These are phyloP conservation scores for Galaxias olidus DNA, from an alignment of 2,797 vertebrate species.

Conservation along the genomic window DNA sequence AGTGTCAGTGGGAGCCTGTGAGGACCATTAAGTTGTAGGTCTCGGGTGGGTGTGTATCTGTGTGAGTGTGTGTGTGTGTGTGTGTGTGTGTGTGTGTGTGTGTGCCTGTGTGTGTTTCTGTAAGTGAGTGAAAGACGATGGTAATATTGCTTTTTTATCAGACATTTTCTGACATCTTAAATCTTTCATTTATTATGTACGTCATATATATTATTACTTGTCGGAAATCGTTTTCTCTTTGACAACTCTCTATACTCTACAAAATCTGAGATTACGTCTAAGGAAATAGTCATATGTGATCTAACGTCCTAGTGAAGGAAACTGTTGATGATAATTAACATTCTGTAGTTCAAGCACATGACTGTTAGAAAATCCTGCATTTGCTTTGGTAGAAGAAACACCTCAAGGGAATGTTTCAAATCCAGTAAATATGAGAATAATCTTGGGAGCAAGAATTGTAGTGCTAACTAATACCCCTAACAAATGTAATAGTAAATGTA, in stretches of 20 bases:
- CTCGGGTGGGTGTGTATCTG: conserved; percentile 23
- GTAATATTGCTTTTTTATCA: not conserved
- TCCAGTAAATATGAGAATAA: not conserved
- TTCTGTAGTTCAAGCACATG: not conserved
- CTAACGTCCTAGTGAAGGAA: no score
- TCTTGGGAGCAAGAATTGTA: not conserved
- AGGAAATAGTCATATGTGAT: no score
- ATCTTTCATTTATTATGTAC: no score
- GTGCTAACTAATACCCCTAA: conserved; percentile 5
- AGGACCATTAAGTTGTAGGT: conserved; percentile 69
- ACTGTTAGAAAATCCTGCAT: not conserved
- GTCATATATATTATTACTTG: no score
- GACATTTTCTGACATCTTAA: no score
- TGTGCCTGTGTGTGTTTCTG: conserved; percentile 8
- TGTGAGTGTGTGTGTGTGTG: conserved; percentile 12
- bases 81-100: conserved; percentile 9
- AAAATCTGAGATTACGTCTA: no score
- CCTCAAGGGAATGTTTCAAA: conserved; percentile 4
- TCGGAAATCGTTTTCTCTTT: no score
- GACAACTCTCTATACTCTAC: no score
- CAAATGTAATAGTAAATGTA: conserved; percentile 15
- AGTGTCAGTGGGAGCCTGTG: conserved; percentile 11
- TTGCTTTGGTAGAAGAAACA: not conserved
- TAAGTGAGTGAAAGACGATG: conserved; percentile 4
- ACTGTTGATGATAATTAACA: no score